Percentiles rank a stretch among this genome's conserved stretches.
Conservation (phyloP, 37 sponge, comb jelly and placozoan species). For the Trichoplax adhaerens region DNA sequence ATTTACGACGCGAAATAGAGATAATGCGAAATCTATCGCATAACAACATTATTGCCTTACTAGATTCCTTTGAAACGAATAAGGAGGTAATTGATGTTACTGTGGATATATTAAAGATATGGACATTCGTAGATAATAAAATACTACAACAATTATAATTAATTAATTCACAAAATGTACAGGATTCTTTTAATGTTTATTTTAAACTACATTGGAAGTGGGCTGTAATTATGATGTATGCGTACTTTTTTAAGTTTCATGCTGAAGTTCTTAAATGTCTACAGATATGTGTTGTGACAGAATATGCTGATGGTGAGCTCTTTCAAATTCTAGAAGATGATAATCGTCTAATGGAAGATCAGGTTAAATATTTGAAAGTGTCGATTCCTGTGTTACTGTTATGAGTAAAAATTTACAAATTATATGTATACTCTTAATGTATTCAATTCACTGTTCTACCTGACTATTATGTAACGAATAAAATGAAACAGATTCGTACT, state of each 20-base stretch:
- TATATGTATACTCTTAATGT: too few species aligned
- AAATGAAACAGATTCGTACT: slow-evolving; percentile 22
- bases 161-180: too few species aligned
- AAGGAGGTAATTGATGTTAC: slow-evolving; percentile 28
- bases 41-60: slow-evolving; percentile 54
- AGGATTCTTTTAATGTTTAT: background rate
- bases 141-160: too few species aligned
- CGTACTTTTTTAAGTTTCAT: background rate
- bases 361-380: slow-evolving; percentile 11
- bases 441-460: too few species aligned
- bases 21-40: slow-evolving; percentile 67
- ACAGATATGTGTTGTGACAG: slow-evolving; percentile 87
- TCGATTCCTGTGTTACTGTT: background rate
- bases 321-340: slow-evolving; percentile 86
- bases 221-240: background rate
- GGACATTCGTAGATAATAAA: too few species aligned
- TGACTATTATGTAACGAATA: too few species aligned
- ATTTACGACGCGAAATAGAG: slow-evolving; percentile 54
- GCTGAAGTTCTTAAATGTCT: background rate
- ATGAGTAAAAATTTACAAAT: too few species aligned
- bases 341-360: slow-evolving; percentile 34
- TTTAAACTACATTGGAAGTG: background rate
- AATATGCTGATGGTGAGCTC: slow-evolving; percentile 85
- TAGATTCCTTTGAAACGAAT: slow-evolving; percentile 83
- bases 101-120: background rate